phyloP scores from a whole-genome alignment of 1,140 invertebrate species.

The Cotesia glomerata region DNA sequence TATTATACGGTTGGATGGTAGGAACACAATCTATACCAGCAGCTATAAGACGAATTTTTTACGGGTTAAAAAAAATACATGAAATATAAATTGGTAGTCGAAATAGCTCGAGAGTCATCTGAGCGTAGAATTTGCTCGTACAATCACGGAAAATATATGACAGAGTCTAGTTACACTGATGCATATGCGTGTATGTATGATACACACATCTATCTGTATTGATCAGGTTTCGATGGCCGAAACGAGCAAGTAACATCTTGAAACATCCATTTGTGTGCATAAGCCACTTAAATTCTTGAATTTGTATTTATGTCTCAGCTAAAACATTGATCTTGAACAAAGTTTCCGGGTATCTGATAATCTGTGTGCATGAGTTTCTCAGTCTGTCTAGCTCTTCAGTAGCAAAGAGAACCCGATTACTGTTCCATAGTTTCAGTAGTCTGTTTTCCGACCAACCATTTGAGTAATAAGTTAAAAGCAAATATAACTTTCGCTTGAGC shows the following conservation, averaged over 20 bases:
- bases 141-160: constrained; percentile 14
- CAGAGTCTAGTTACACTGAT: not conserved
- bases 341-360: constrained; percentile 7
- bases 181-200: too few species aligned
- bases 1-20: not conserved
- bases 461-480: constrained; percentile 5
- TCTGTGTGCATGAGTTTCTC: not conserved
- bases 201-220: too few species aligned
- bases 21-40: not conserved
- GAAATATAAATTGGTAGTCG: not conserved
- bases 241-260: not conserved
- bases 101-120: constrained; percentile 1
- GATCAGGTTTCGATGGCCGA: not conserved
- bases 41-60: not conserved
- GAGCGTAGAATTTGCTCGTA: constrained; percentile 11
- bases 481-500: not conserved
- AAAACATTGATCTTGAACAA: constrained; percentile 10
- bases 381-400: too few species aligned
- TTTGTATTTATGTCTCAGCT: too few species aligned
- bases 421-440: too few species aligned
- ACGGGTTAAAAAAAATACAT: not conserved
- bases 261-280: not conserved
- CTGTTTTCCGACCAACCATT: not conserved
- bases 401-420: too few species aligned
- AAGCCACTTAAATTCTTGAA: not conserved